Conservation (phyloP, 2,797 vertebrate genomes). For the Acanthurus lineatus region DNA sequence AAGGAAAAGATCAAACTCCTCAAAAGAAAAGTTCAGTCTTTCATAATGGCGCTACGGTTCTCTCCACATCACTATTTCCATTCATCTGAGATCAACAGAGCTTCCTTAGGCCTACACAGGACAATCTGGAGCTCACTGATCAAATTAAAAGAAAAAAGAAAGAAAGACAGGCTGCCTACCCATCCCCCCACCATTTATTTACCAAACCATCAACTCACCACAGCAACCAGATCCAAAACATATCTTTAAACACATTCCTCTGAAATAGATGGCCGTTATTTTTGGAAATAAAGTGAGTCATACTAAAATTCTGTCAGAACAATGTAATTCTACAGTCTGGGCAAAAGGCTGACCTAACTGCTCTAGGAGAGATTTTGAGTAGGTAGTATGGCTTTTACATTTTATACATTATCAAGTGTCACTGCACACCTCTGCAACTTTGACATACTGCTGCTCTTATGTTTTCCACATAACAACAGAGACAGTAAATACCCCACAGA, state of each 20-base stretch:
- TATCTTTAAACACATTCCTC: slow-evolving; percentile 69
- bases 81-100: slow-evolving; percentile 46
- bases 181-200: slow-evolving; percentile 40
- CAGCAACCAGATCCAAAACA: slow-evolving; percentile 58
- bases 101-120: slow-evolving; percentile 1
- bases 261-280: slow-evolving; percentile 30
- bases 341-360: not conserved
- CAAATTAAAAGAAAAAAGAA: slow-evolving; percentile 40
- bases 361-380: not conserved
- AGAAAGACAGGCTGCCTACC: slow-evolving; percentile 1
- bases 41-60: not conserved
- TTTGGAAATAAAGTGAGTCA: slow-evolving; percentile 13
- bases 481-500: not conserved
- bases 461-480: not conserved
- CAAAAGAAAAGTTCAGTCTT: slow-evolving; percentile 13
- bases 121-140: slow-evolving; percentile 49
- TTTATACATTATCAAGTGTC: not conserved
- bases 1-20: slow-evolving; percentile 13
- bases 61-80: not conserved
- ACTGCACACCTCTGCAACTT: not conserved
- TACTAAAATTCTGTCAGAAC: not conserved
- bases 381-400: too few species aligned
- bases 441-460: not conserved
- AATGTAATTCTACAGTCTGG: not conserved
- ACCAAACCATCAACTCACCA: slow-evolving; percentile 29